A percentile compares a stretch with the other conserved stretches of the same genome.
Evolutionary conservation across 2,888 invertebrate genomes (phyloP).

Genomic region (Epinotia ramella): DNA sequence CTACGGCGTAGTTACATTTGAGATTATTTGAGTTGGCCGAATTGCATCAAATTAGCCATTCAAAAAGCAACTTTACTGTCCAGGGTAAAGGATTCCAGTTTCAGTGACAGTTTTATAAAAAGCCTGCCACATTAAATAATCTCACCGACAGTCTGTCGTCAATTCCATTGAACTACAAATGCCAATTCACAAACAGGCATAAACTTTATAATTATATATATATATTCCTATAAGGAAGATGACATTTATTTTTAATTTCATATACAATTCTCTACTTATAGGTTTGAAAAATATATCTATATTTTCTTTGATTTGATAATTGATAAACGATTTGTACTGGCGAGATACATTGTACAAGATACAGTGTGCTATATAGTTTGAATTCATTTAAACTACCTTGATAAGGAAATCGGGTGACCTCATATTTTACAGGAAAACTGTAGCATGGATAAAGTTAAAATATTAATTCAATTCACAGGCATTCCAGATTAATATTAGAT

Average conservation of each 20-base stretch:
- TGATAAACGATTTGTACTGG: slow-evolving; percentile 22
- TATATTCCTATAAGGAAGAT: neutral
- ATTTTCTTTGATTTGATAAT: neutral
- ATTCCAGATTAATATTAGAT: no score
- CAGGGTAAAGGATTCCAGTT: no score
- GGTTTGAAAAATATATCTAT: slow-evolving; percentile 28
- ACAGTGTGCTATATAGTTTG: slow-evolving; percentile 17
- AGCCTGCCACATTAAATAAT: no score
- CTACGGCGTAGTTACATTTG: no score
- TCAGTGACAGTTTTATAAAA: no score
- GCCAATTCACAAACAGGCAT: neutral
- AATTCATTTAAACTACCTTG: slow-evolving; percentile 2
- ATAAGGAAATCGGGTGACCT: neutral
- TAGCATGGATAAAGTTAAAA: neutral
- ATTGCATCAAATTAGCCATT: no score
- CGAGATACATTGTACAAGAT: slow-evolving; percentile 12
- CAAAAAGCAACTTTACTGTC: no score
- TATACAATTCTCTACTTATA: slow-evolving; percentile 8
- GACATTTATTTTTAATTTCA: neutral
- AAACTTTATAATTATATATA: no score
- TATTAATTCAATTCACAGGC: no score
- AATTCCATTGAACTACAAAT: no score
- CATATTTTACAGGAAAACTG: neutral
- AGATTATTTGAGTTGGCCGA: no score
- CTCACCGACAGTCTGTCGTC: no score